Conservation (phyloP, 2,797 vertebrate species). For the Rhynchotus rufescens region DNA sequence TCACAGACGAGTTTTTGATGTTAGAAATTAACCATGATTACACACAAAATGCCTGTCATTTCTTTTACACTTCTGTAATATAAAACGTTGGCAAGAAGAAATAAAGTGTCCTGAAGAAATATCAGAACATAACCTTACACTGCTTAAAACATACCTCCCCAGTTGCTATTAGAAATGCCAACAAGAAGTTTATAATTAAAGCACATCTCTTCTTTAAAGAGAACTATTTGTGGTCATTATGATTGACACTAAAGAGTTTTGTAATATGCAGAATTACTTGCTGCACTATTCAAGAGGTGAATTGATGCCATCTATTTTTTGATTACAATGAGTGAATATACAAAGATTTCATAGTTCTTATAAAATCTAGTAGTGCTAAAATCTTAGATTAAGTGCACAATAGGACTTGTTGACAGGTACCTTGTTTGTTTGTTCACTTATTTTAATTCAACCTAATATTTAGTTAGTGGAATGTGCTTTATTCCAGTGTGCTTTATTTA, state of each 20-base stretch:
- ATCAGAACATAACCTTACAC: slow-evolving; percentile 47
- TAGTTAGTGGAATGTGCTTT: neutral
- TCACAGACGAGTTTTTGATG: slow-evolving; percentile 81
- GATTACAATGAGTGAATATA: neutral
- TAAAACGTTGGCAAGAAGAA: slow-evolving; percentile 69
- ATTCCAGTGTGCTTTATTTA: neutral
- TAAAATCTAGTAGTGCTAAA: neutral
- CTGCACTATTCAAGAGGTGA: neutral
- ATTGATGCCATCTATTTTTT: neutral
- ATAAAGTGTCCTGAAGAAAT: slow-evolving; percentile 55
- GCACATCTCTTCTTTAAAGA: slow-evolving; percentile 9
- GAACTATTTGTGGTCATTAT: slow-evolving; percentile 25
- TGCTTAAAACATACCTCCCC: neutral
- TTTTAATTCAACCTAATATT: neutral
- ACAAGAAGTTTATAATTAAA: slow-evolving; percentile 54
- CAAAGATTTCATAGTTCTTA: neutral
- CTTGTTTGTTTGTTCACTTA: neutral
- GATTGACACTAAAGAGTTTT: neutral
- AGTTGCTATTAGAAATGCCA: slow-evolving; percentile 44
- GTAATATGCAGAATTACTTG: neutral
- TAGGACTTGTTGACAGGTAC: neutral
- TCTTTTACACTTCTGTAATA: slow-evolving; percentile 72
- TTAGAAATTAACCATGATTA: slow-evolving; percentile 79
- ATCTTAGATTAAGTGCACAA: neutral
- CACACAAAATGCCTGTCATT: slow-evolving; percentile 77